Percentiles rank a stretch among this genome's conserved stretches.
These are phyloP conservation scores for Acrocephalus arundinaceus DNA, from an alignment of 2,113 vertebrate genomes.

Conservation along the genomic window DNA sequence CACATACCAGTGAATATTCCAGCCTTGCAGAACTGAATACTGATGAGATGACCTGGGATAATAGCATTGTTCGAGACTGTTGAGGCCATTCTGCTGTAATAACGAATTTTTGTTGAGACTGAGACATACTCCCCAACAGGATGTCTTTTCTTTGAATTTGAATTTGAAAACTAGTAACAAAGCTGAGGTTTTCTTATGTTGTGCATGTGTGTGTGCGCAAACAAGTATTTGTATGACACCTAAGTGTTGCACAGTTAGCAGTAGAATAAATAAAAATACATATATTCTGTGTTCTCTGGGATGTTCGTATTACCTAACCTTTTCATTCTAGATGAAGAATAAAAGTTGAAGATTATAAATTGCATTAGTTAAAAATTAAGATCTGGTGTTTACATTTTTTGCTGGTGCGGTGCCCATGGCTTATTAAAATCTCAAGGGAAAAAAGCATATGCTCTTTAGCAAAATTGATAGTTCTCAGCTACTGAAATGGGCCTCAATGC, in stretches of 20 bases:
- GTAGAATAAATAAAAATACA: not conserved
- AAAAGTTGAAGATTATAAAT: not conserved
- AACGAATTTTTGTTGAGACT: not conserved
- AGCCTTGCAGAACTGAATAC: not conserved
- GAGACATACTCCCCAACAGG: not conserved
- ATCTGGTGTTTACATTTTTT: not conserved
- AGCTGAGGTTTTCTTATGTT: not conserved
- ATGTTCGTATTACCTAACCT: not conserved
- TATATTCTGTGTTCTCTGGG: not conserved
- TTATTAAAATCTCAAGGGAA: not conserved
- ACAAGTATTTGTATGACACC: not conserved
- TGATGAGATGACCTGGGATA: not conserved
- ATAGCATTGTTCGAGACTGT: accelerated
- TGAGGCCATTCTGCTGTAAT: not conserved
- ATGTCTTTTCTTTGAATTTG: not conserved
- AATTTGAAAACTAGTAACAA: not conserved
- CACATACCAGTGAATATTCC: not conserved
- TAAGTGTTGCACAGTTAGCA: not conserved
- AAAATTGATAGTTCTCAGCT: not conserved
- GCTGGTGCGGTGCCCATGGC: not conserved
- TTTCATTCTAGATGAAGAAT: not conserved
- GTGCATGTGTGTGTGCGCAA: not conserved
- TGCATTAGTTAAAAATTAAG: not conserved
- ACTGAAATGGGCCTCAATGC: not conserved
- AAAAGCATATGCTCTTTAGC: not conserved